These are phyloP conservation scores for Dendrophyllia cribrosa DNA, from an alignment of 64 coral and sea anemone genomes.

Conservation along the genomic window DNA sequence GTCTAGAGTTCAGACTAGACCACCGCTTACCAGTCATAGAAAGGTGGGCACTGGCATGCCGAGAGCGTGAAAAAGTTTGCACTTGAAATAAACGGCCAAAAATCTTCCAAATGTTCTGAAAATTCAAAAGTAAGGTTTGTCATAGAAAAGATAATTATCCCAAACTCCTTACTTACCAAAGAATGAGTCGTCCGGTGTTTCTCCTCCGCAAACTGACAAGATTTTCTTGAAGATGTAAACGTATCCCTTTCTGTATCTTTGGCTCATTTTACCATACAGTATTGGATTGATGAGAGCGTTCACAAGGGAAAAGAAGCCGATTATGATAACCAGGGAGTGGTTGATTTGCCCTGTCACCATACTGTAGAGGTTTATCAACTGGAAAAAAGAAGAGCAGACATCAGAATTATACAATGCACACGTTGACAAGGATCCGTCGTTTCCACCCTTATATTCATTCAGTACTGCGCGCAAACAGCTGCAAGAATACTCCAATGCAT, in stretches of 20 bases:
- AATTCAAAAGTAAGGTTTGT: too few relatives aligned
- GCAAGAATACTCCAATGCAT: too few relatives aligned
- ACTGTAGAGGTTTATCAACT: constrained; percentile 86
- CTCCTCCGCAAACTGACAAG: constrained; percentile 49
- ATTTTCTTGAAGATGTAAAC: constrained; percentile 73
- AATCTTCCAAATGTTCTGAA: too few relatives aligned
- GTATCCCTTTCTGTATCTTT: constrained; percentile 77
- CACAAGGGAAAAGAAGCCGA: constrained; percentile 81
- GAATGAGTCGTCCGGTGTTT: constrained; percentile 63
- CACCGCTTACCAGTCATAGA: too few relatives aligned
- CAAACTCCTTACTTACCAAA: constrained; percentile 64
- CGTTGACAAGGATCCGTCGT: too few relatives aligned
- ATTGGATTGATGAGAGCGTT: constrained; percentile 91
- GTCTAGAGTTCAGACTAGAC: too few relatives aligned
- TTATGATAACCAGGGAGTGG: constrained; percentile 68
- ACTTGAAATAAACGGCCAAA: too few relatives aligned
- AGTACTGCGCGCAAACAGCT: too few relatives aligned
- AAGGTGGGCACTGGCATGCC: too few relatives aligned
- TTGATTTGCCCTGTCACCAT: constrained; percentile 54
- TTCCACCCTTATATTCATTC: too few relatives aligned
- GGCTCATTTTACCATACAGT: constrained; percentile 90
- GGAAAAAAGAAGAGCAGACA: neutral
- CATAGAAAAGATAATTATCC: too few relatives aligned
- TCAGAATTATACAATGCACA: neutral
- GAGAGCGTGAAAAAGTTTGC: too few relatives aligned